Percentiles rank a stretch among this genome's conserved stretches.
These are phyloP conservation scores for Drosophila paramelanica DNA, from an alignment of 2,888 invertebrate species.

Conservation along the genomic window DNA sequence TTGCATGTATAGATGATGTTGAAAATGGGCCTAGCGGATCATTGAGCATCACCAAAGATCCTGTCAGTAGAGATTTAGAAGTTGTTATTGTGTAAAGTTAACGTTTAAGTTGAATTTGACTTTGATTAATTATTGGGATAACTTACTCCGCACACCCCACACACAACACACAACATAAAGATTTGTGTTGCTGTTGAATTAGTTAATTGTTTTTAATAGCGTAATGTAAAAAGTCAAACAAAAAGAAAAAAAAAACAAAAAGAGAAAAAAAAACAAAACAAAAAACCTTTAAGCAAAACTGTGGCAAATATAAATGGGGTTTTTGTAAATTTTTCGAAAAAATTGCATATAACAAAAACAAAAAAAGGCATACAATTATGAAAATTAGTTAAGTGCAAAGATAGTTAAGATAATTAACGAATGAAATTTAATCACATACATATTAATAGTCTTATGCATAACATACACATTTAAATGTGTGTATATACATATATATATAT, in stretches of 20 bases:
- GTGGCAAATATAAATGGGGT: constrained; percentile 13
- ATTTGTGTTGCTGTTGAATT: constrained; percentile 26
- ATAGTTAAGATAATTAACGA: constrained; percentile 29
- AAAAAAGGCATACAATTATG: constrained; percentile 27
- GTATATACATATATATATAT: background rate
- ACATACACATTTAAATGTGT: background rate
- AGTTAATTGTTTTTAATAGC: constrained; percentile 46
- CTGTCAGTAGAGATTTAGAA: constrained; percentile 47
- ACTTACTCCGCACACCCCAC: constrained; percentile 4
- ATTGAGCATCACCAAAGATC: constrained; percentile 66
- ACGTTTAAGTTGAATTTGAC: constrained; percentile 25
- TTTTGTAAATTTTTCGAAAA: constrained; percentile 12
- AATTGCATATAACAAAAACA: constrained; percentile 1
- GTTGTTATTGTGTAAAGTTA: constrained; percentile 38
- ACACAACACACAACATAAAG: constrained; percentile 4
- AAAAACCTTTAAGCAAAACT: background rate
- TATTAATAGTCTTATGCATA: constrained; percentile 33
- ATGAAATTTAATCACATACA: constrained; percentile 21
- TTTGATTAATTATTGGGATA: constrained; percentile 15
- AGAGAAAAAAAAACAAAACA: background rate
- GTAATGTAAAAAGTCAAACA: constrained; percentile 29
- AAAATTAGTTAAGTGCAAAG: constrained; percentile 51
- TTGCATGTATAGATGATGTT: constrained; percentile 23
- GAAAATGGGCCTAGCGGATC: constrained; percentile 50
- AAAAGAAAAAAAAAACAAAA: background rate